Evolutionary conservation across 2,113 vertebrate species (phyloP), one percentile per base, ranked within the genome.

Genomic region (Heterochromis multidens): DNA sequence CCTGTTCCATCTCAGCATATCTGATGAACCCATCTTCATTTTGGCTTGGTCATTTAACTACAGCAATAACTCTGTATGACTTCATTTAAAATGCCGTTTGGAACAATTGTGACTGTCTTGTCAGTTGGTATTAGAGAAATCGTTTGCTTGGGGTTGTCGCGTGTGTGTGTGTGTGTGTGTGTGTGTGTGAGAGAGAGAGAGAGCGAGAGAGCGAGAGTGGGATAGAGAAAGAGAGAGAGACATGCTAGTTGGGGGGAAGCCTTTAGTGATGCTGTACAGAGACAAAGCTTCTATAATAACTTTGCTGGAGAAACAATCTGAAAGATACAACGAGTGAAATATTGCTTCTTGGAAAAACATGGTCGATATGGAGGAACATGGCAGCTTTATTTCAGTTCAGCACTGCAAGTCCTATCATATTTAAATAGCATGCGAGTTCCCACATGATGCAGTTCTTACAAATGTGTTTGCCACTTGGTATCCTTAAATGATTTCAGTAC

Each of bases 31-130:
- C 90, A 85, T 92, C 88, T 92, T 89, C 87, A 90, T 91, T 91
- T 88, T 57, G 9, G 35, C 54, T 60, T 43, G 85, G 82, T 84
- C 88, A 88, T 93, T 92, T 91, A 77, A 88, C 86, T 88, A 70
- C 80, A 54, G 80, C 83, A 83, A 88, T 87, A 92, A 89, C 84
- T 83, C 82, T 78, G 91, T 67, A 56, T 83, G 80, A 82, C 82
- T 94, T 92, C 76, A 93, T 88, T 93, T 93, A 91, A 89, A 87
- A 89, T 81, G 82, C 89, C 63, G 72, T 83, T 87, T 91, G 88
- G 67, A 74, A 85, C 33, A 4, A 87, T 86, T 80, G 87, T 81
- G 85, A 87, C 90, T 83, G 46, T 60, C 78, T 80, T 93, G 92
- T 94, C 89, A 86, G 79, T 70, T 88, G 78, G 58, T 76, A 80